Evolutionary conservation across 2,113 vertebrate genomes (phyloP).

Genomic region (Crocuta crocuta): DNA sequence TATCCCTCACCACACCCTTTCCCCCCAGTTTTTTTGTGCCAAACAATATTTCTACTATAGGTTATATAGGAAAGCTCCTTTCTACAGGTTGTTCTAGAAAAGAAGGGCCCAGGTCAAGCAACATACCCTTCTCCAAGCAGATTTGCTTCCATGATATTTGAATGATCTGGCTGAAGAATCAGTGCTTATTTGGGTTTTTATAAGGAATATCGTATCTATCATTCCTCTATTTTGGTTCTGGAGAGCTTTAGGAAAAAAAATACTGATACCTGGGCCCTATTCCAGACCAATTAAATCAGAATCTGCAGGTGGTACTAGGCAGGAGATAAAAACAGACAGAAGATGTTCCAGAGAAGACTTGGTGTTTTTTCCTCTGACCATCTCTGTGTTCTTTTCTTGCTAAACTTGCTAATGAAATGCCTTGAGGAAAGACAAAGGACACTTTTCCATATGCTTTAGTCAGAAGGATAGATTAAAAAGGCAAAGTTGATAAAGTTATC

Average conservation of each 20-base stretch:
- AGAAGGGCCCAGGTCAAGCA: neutral
- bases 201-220: neutral
- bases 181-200: conserved; percentile 27
- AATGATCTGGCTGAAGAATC: neutral
- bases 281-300: neutral
- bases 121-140: neutral
- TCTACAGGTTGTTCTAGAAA: neutral
- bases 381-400: neutral
- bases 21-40: neutral
- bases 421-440: neutral
- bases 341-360: neutral
- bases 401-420: conserved; percentile 35
- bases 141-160: neutral
- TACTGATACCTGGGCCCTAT: neutral
- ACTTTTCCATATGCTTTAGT: neutral
- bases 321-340: conserved; percentile 24
- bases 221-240: conserved; percentile 20
- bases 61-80: neutral
- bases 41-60: neutral
- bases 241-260: neutral
- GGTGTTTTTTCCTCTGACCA: neutral
- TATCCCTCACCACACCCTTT: neutral
- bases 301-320: neutral
- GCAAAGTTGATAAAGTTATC: neutral
- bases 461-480: neutral